phyloP scores from a whole-genome alignment of 2,888 invertebrate genomes.

The Chalcosyrphus nemorum region DNA sequence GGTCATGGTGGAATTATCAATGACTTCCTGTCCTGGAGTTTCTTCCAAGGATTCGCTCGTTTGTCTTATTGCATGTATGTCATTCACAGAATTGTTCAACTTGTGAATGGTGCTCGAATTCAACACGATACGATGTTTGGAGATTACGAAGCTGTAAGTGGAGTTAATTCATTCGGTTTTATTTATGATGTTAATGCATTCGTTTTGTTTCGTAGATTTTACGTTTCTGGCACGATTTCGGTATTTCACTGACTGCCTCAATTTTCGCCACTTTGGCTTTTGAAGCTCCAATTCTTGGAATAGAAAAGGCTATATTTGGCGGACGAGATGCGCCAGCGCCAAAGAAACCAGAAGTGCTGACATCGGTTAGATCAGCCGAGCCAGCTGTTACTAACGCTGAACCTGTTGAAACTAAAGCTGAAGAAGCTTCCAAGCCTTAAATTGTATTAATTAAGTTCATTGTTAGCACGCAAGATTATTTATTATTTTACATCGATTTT shows the following conservation, averaged over 20 bases:
- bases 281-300: constrained; percentile 82
- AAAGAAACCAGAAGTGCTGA: constrained; percentile 61
- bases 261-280: constrained; percentile 82
- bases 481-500: constrained; percentile 44
- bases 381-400: constrained; percentile 12
- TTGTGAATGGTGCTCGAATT: constrained; percentile 77
- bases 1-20: constrained; percentile 80
- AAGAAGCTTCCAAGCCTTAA: constrained; percentile 26
- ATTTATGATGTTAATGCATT: not conserved
- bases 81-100: constrained; percentile 79
- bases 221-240: constrained; percentile 82
- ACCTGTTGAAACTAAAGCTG: constrained; percentile 17
- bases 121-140: constrained; percentile 79
- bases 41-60: constrained; percentile 80
- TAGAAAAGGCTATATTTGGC: constrained; percentile 81
- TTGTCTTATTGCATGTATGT: constrained; percentile 81
- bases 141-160: constrained; percentile 79
- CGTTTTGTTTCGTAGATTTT: constrained; percentile 77
- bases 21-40: constrained; percentile 79
- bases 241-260: constrained; percentile 79
- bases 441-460: constrained; percentile 16
- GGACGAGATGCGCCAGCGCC: constrained; percentile 72
- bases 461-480: constrained; percentile 30
- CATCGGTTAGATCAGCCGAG: constrained; percentile 13
- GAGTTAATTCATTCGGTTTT: not conserved